Evolutionary conservation across 2,113 vertebrate genomes (phyloP), one percentile per base, ranked within the genome.

Genomic region (Brachyhypopomus gauderio): DNA sequence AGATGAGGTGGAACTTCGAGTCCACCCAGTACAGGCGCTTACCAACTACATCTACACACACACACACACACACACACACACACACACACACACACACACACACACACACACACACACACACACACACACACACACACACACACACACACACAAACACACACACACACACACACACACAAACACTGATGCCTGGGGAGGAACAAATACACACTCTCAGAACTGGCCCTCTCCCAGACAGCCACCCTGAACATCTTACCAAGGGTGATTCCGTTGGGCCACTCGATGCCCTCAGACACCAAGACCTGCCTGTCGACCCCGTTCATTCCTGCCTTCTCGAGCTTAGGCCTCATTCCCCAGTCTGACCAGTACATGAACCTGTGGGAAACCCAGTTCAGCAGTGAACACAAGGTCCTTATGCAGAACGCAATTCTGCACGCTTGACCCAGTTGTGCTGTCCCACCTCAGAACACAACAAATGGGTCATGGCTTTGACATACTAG

Each of bases 1-100:
- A 96, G 63, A 99, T 94, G 7, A 95, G 93, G 87, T 98, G 97
- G 76, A 98, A 90, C 89, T 99, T 99, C 48, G 98, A 98, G 86
- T 99, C 98, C 72, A 98, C 97, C 98, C 98, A 99, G 90, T 98
- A 99, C n/a, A 99, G 89, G 78, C 97, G 97, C 80, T 94, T 95
- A 90, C 93, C 97, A 88, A 96, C 93, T 82, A 99, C 88, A 87
- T 99, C 98, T 99, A 92, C 80, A 80, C 48, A 70, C 69, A 86
- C 62, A 86, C 75, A 88, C 74, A 81, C 77, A 75, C 67, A 63
- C 56, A 78, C 63, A 76, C 59, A 64, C 23, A 81, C 66, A 83
- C 69, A 77, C 27, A 81, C 66, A 69, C 66, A 69, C 66, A 69
- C 66, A 41, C 38, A 41, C 38, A 6, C 17, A n/a, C 5, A 23